Percentiles rank a stretch among this genome's conserved stretches.
These are phyloP conservation scores for Lathronympha strigana DNA, from an alignment of 2,888 invertebrate species.

Conservation along the genomic window DNA sequence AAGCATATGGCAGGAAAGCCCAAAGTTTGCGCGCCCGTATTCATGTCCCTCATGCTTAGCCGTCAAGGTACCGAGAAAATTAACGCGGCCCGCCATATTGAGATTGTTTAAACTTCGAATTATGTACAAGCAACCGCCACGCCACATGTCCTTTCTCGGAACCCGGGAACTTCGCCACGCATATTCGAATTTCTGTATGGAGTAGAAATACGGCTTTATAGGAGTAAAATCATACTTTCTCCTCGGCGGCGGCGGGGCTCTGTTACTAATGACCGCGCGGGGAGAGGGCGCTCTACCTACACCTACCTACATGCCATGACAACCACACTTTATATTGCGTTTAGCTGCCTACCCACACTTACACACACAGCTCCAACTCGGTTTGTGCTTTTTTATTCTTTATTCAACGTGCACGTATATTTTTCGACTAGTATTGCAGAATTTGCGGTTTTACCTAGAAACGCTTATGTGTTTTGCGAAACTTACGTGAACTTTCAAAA, in stretches of 20 bases:
- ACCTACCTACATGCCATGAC: constrained; percentile 72
- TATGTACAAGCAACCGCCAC: constrained; percentile 74
- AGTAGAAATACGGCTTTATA: constrained; percentile 85
- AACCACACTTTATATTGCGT: constrained; percentile 84
- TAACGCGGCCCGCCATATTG: constrained; percentile 70
- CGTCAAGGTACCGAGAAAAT: constrained; percentile 56
- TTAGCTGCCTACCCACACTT: constrained; percentile 81
- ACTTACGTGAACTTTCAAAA: no score
- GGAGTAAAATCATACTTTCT: constrained; percentile 85
- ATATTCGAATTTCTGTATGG: constrained; percentile 83
- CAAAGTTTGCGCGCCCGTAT: constrained; percentile 28
- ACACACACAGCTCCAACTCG: constrained; percentile 64
- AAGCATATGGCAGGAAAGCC: constrained; percentile 5
- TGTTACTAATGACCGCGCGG: constrained; percentile 84
- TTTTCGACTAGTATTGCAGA: constrained; percentile 59
- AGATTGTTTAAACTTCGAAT: constrained; percentile 80
- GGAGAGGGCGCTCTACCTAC: constrained; percentile 74
- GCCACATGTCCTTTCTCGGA: constrained; percentile 79
- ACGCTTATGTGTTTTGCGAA: constrained; percentile 37
- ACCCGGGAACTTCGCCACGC: constrained; percentile 76
- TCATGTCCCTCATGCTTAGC: constrained; percentile 44
- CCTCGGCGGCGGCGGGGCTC: constrained; percentile 71
- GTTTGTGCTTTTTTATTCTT: constrained; percentile 73
- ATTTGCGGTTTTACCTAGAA: constrained; percentile 50
- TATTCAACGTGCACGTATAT: constrained; percentile 79